Evolutionary conservation across 2,888 invertebrate genomes (phyloP).

Genomic region (Augiades crinisus): DNA sequence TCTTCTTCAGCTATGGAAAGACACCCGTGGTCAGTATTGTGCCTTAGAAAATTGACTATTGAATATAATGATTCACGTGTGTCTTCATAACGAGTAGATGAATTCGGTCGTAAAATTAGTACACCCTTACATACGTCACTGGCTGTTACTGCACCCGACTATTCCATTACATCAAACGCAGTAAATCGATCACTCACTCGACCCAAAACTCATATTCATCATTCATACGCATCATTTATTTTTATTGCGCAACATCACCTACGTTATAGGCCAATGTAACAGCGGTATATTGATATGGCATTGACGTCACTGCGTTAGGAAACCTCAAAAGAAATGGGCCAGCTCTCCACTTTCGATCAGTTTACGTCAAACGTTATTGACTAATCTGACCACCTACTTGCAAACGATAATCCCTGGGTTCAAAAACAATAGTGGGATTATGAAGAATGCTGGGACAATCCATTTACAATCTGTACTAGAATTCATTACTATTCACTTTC

Average conservation of each 20-base stretch:
- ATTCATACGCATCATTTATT: conserved; percentile 38
- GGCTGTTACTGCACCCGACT: not conserved
- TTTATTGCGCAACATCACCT: conserved; percentile 57
- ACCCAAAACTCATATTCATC: conserved; percentile 28
- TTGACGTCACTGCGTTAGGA: conserved; percentile 64
- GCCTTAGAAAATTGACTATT: too few species aligned
- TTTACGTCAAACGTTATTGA: conserved; percentile 54
- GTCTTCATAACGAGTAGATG: too few species aligned
- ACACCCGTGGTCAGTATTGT: too few species aligned
- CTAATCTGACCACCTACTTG: not conserved
- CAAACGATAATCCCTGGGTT: not conserved
- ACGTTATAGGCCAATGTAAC: conserved; percentile 41
- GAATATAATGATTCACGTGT: too few species aligned
- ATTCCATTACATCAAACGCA: conserved; percentile 11
- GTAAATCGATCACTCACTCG: conserved; percentile 31
- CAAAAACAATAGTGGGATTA: not conserved
- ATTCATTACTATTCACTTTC: too few species aligned
- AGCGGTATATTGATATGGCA: conserved; percentile 39
- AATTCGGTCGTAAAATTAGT: too few species aligned
- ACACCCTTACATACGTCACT: not conserved
- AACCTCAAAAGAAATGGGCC: conserved; percentile 67
- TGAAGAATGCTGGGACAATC: too few species aligned
- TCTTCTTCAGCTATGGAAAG: too few species aligned
- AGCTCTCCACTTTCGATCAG: conserved; percentile 56
- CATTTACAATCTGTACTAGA: too few species aligned